These are phyloP conservation scores for Uropetala carovei DNA, from an alignment of 2,888 invertebrate species.

Conservation along the genomic window DNA sequence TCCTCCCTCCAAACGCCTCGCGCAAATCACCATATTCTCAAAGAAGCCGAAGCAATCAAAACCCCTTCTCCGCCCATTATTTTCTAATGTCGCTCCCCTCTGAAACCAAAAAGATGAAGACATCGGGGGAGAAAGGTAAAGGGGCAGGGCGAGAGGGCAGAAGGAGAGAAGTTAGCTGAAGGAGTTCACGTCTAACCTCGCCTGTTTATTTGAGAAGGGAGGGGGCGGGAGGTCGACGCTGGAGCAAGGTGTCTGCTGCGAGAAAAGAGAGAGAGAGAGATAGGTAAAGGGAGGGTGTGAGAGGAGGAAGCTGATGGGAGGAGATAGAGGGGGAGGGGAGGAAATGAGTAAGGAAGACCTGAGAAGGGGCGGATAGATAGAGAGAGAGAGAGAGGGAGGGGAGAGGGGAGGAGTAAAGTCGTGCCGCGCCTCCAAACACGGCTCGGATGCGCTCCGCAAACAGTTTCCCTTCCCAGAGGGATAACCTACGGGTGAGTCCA, in stretches of 20 bases:
- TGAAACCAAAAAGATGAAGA: background rate
- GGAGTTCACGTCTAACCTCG: background rate
- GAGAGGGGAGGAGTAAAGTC: slow-evolving; percentile 15
- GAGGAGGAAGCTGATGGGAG: background rate
- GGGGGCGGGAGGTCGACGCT: background rate
- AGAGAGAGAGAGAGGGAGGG: background rate
- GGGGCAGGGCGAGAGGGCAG: background rate
- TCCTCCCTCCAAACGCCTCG: too few relatives aligned
- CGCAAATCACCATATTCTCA: background rate
- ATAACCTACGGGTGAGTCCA: background rate
- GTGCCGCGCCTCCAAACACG: slow-evolving; percentile 53
- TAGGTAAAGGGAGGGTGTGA: background rate
- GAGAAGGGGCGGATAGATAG: background rate
- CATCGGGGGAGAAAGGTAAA: background rate
- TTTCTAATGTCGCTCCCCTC: background rate
- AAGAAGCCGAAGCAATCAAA: background rate
- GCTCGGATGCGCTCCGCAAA: slow-evolving; percentile 59
- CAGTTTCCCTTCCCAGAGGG: slow-evolving; percentile 44
- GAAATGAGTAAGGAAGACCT: background rate
- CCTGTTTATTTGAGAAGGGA: slow-evolving; percentile 5
- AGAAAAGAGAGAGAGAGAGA: background rate
- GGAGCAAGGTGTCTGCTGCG: background rate
- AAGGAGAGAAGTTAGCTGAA: background rate
- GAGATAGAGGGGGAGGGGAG: background rate
- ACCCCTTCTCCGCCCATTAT: background rate